Conservation (phyloP, 2,888 invertebrate genomes). For the Papilio demoleus region DNA sequence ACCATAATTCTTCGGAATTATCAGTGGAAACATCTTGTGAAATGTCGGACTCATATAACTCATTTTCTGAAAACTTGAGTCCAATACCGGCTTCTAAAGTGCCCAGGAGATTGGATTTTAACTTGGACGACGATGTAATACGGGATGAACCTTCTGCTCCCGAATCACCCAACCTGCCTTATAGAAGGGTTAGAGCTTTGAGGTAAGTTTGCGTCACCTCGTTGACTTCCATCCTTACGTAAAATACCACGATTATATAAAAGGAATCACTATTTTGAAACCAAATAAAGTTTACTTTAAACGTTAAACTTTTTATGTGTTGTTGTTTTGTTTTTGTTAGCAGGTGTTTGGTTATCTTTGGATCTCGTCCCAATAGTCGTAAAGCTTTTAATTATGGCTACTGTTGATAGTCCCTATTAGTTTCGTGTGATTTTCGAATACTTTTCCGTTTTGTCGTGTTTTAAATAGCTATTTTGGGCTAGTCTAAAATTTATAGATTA, state of each 20-base stretch:
- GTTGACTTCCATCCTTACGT: constrained; percentile 43
- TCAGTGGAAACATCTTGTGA: constrained; percentile 85
- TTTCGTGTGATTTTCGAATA: neutral
- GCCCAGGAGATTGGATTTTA: constrained; percentile 85
- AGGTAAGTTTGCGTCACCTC: constrained; percentile 64
- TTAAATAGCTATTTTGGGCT: too few relatives aligned
- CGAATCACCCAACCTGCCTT: constrained; percentile 79
- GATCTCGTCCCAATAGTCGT: constrained; percentile 1
- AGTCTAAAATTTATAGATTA: too few relatives aligned
- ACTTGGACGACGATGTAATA: constrained; percentile 73
- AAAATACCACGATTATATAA: constrained; percentile 56
- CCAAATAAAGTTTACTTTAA: neutral
- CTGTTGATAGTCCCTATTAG: neutral
- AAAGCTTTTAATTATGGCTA: constrained; percentile 1
- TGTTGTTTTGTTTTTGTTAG: constrained; percentile 26
- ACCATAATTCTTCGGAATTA: constrained; percentile 80
- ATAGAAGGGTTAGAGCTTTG: constrained; percentile 84
- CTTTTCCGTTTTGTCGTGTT: too few relatives aligned
- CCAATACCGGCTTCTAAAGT: constrained; percentile 81
- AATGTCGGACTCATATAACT: constrained; percentile 85
- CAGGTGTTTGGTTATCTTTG: constrained; percentile 7
- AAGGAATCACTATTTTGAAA: neutral
- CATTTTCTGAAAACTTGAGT: constrained; percentile 84
- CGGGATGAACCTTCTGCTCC: constrained; percentile 64
- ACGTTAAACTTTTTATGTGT: constrained; percentile 9